These are phyloP conservation scores for Scleropages formosus DNA, from an alignment of 2,797 vertebrate species.

Conservation along the genomic window DNA sequence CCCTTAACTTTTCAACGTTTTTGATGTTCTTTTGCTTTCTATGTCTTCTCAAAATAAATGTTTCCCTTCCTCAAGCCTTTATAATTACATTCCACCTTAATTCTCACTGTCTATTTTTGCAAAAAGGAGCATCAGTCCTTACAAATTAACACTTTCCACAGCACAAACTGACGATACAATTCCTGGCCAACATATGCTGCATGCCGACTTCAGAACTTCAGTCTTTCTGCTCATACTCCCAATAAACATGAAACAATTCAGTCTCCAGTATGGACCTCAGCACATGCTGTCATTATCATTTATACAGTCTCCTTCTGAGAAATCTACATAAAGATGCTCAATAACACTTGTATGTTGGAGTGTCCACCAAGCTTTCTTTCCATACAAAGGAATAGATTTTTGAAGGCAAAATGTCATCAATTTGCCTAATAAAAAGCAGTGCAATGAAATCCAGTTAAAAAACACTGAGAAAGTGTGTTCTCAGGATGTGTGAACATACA, in stretches of 20 bases:
- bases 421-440: background rate
- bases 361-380: background rate
- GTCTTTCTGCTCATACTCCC: background rate
- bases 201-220: background rate
- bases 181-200: background rate
- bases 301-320: no score
- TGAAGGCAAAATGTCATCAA: no score
- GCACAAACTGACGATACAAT: background rate
- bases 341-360: background rate
- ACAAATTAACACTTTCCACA: background rate
- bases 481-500: background rate
- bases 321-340: no score
- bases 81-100: conserved; percentile 1
- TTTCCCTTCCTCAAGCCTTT: conserved; percentile 1
- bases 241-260: conserved; percentile 15
- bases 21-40: conserved; percentile 18
- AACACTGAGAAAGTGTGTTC: background rate
- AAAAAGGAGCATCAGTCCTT: conserved; percentile 11
- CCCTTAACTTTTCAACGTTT: background rate
- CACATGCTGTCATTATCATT: background rate
- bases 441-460: background rate
- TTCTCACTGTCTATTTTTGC: background rate
- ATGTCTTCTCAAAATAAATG: background rate
- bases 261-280: conserved; percentile 5
- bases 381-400: no score